These are phyloP conservation scores for Magallana gigas DNA, from an alignment of 1,140 invertebrate species.

Conservation along the genomic window DNA sequence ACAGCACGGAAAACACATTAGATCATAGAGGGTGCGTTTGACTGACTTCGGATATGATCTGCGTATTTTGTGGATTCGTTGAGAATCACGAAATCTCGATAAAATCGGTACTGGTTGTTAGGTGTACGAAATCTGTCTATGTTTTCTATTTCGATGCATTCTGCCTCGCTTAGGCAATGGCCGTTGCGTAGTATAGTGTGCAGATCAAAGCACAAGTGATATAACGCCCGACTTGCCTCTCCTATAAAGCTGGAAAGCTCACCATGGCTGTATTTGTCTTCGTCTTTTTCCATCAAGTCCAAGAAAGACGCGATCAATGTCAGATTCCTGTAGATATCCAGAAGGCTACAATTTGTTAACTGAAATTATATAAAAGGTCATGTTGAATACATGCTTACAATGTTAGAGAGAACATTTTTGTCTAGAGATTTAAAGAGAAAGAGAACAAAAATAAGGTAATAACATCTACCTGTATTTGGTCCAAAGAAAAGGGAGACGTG, in stretches of 20 bases:
- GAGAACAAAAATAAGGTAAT: too few relatives aligned
- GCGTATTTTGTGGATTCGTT: neutral
- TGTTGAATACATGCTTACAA: too few relatives aligned
- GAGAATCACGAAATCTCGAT: neutral
- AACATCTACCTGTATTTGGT: too few relatives aligned
- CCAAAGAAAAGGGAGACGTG: neutral
- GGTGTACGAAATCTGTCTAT: neutral
- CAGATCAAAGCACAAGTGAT: neutral
- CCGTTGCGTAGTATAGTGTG: neutral
- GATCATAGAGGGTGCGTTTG: too few relatives aligned
- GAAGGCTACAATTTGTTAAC: neutral
- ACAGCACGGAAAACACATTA: too few relatives aligned
- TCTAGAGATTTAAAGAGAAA: too few relatives aligned
- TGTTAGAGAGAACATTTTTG: too few relatives aligned
- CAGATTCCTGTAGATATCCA: neutral
- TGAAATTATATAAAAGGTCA: too few relatives aligned
- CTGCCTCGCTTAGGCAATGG: too few relatives aligned
- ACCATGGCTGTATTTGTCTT: neutral
- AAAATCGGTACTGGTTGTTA: neutral
- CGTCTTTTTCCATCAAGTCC: neutral
- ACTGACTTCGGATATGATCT: neutral
- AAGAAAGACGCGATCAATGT: neutral
- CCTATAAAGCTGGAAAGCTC: neutral
- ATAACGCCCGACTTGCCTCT: neutral
- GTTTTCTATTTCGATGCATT: neutral